phyloP scores from a whole-genome alignment of 1,140 invertebrate genomes.

The Leucophenga varia region DNA sequence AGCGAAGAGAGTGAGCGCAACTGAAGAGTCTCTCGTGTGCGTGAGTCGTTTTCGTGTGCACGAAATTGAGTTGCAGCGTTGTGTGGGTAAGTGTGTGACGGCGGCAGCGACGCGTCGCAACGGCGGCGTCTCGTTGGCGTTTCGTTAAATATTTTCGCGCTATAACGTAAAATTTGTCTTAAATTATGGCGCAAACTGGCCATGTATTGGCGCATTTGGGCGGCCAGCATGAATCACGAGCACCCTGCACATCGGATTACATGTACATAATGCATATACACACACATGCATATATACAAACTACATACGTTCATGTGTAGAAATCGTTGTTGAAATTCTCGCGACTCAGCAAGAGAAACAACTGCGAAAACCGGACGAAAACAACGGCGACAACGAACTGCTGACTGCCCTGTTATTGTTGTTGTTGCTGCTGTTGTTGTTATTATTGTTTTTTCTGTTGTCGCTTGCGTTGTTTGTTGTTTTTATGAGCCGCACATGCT shows the following conservation, averaged over 20 bases:
- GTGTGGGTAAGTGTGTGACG: slow-evolving; percentile 21
- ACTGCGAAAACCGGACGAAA: no score
- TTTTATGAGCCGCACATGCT: slow-evolving; percentile 28
- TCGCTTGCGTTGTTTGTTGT: background rate
- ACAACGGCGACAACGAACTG: slow-evolving; percentile 22
- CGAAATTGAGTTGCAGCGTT: no score
- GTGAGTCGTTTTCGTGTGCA: no score
- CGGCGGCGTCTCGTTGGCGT: slow-evolving; percentile 8
- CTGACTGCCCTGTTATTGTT: no score
- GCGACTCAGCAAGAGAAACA: slow-evolving; percentile 19
- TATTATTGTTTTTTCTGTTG: no score
- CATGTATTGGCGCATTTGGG: slow-evolving; percentile 1
- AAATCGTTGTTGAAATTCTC: slow-evolving; percentile 5
- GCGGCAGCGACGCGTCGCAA: no score
- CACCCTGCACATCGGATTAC: no score
- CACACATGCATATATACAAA: background rate
- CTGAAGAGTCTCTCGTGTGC: no score
- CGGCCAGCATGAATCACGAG: slow-evolving; percentile 20
- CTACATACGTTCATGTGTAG: slow-evolving; percentile 4
- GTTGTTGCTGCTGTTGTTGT: no score
- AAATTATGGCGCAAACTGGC: slow-evolving; percentile 21
- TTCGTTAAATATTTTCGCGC: slow-evolving; percentile 11
- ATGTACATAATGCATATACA: background rate
- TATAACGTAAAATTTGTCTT: slow-evolving; percentile 19
- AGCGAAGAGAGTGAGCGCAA: slow-evolving; percentile 2